Evolutionary conservation across 2,797 vertebrate species (phyloP), one percentile per base, ranked within the genome.

Genomic region (Falco biarmicus): DNA sequence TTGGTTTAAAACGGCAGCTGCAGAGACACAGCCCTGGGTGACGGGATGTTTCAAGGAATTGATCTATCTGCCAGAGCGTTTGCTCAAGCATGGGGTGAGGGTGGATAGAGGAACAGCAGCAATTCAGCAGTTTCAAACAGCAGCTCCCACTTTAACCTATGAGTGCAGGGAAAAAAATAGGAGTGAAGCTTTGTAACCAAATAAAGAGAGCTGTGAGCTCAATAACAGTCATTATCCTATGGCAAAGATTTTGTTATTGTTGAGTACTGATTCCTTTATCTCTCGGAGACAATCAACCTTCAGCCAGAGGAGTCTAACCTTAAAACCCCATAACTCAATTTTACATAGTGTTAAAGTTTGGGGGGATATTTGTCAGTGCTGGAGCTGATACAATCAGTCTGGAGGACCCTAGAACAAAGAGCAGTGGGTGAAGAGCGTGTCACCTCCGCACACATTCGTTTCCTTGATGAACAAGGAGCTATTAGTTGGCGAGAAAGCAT

Each of bases 381-480:
- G 86, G 87, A 75, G 95, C 97, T 96, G 98, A 98, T 98, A 97
- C 57, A 92, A 98, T 98, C 98, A 96, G 97, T 97, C 97, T 93
- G 95, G 97, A 96, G 94, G 92, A 96, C 94, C 96, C 96, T 77
- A 80, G 96, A 97, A 98, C 97, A 97, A 97, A 97, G 97, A 97
- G 96, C 86, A 32, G 92, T 59, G 97, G 97, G 98, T 96, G 96
- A 97, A 95, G 96, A 97, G 90, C 93, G 4, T 89, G 98, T 97
- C 97, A 97, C 95, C 91, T 97, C 86, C 3, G 2, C 31, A 57
- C 84, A 94, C 98, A 98, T 98, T 96, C 87, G 74, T 98, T 97
- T 98, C 97, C 97, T 97, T 98, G 98, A 98, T 98, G 98, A 98
- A 98, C 98, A 98, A 96, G 98, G 97, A 96, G 96, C 98, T 98